A percentile compares a stretch with the other conserved stretches of the same genome.
Evolutionary conservation across 2,797 vertebrate species (phyloP).

Genomic region (Borostomias antarcticus): DNA sequence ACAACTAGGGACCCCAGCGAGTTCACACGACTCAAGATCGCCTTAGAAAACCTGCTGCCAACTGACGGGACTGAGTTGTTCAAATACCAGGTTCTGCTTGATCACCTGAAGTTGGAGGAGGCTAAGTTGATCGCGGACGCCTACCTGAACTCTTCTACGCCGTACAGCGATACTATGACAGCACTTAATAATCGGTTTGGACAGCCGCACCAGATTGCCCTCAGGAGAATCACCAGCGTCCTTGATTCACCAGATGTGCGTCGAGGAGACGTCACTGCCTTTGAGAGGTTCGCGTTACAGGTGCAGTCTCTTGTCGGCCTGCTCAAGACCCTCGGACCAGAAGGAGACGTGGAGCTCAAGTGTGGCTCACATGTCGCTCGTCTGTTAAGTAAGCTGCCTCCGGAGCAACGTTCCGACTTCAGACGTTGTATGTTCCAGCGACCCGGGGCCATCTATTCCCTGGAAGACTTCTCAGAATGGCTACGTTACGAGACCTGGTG

Average conservation of each 20-base stretch:
- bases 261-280: background rate
- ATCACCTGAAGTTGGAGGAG: constrained; percentile 9
- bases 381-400: background rate
- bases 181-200: background rate
- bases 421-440: background rate
- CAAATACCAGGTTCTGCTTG: background rate
- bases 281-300: constrained; percentile 1
- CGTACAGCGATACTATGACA: background rate
- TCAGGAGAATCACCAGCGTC: background rate
- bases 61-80: background rate
- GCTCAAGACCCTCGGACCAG: background rate
- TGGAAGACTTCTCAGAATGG: constrained; percentile 7
- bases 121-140: background rate
- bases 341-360: background rate
- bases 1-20: background rate
- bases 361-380: constrained; percentile 1
- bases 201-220: constrained; percentile 7
- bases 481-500: constrained; percentile 6
- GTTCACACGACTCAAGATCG: background rate
- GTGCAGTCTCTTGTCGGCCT: background rate
- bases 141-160: background rate
- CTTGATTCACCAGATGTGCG: background rate
- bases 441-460: background rate
- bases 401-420: background rate
- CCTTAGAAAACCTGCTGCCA: background rate